Conservation (phyloP, 1,140 invertebrate species). For the Mactra quadrangularis region DNA sequence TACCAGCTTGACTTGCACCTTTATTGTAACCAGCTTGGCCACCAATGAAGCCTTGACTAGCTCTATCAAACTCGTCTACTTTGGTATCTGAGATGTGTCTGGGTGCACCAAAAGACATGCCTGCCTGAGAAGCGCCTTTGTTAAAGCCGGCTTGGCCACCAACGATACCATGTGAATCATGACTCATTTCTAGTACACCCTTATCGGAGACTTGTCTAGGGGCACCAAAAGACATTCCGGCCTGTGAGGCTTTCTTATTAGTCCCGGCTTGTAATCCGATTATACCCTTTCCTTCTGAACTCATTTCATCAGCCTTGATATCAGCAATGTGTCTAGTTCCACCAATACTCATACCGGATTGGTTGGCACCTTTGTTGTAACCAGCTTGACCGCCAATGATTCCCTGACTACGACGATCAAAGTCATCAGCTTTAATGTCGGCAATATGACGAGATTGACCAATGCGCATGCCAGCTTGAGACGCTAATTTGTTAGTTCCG, state of each 20-base stretch:
- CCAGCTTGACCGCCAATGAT: slow-evolving; percentile 97
- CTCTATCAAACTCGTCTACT: slow-evolving; percentile 68
- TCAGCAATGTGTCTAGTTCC: slow-evolving; percentile 93
- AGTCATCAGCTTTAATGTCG: slow-evolving; percentile 76
- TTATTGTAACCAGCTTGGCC: slow-evolving; percentile 96
- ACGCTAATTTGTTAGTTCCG: slow-evolving; percentile 90
- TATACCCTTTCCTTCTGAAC: slow-evolving; percentile 92
- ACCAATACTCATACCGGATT: slow-evolving; percentile 95
- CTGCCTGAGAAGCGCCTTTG: slow-evolving; percentile 86
- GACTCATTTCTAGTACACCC: slow-evolving; percentile 65
- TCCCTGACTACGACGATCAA: slow-evolving; percentile 87
- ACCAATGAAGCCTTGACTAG: slow-evolving; percentile 92
- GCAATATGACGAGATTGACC: slow-evolving; percentile 75
- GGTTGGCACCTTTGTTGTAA: slow-evolving; percentile 94
- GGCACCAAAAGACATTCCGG: slow-evolving; percentile 87
- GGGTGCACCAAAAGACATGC: slow-evolving; percentile 74
- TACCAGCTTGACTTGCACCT: slow-evolving; percentile 87
- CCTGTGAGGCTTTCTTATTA: slow-evolving; percentile 88
- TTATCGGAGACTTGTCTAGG: slow-evolving; percentile 76
- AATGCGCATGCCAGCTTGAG: slow-evolving; percentile 79
- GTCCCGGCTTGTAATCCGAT: slow-evolving; percentile 97
- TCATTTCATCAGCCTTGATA: slow-evolving; percentile 79
- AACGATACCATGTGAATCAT: slow-evolving; percentile 90
- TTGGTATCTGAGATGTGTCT: slow-evolving; percentile 78
- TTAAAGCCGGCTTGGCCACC: slow-evolving; percentile 96